These are phyloP conservation scores for Plebejus melissa DNA, from an alignment of 2,888 invertebrate species.

Conservation along the genomic window DNA sequence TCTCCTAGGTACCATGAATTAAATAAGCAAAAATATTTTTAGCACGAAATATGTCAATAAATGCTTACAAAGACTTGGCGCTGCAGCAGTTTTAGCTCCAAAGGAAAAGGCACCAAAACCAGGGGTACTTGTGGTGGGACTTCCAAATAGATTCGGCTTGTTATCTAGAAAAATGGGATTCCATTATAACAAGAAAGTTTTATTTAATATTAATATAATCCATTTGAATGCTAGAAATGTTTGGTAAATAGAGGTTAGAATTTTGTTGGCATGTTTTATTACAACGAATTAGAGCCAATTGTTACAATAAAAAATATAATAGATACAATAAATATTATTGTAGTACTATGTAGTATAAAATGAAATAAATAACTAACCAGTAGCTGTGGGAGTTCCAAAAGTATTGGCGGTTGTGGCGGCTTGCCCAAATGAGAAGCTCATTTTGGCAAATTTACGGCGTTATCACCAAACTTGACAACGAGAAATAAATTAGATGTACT, in stretches of 20 bases:
- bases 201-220: too few species aligned
- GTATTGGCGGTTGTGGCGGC: slow-evolving; percentile 56
- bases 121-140: slow-evolving; percentile 46
- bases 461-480: slow-evolving; percentile 20
- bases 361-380: slow-evolving; percentile 46
- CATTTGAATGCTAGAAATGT: background rate
- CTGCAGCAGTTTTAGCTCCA: slow-evolving; percentile 55
- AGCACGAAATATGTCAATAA: background rate
- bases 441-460: slow-evolving; percentile 34
- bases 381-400: slow-evolving; percentile 59
- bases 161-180: slow-evolving; percentile 34
- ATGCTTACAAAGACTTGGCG: slow-evolving; percentile 56
- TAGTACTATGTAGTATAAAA: background rate
- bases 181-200: too few species aligned
- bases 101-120: slow-evolving; percentile 56
- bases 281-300: background rate
- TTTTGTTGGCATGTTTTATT: slow-evolving; percentile 1
- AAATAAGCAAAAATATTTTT: background rate
- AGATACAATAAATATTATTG: background rate
- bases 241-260: slow-evolving; percentile 5
- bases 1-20: background rate
- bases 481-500: background rate
- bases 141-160: slow-evolving; percentile 40
- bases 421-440: slow-evolving; percentile 60
- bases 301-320: slow-evolving; percentile 26